These are phyloP conservation scores for Philopotamus ludificatus DNA, from an alignment of 1,140 invertebrate species.

Conservation along the genomic window DNA sequence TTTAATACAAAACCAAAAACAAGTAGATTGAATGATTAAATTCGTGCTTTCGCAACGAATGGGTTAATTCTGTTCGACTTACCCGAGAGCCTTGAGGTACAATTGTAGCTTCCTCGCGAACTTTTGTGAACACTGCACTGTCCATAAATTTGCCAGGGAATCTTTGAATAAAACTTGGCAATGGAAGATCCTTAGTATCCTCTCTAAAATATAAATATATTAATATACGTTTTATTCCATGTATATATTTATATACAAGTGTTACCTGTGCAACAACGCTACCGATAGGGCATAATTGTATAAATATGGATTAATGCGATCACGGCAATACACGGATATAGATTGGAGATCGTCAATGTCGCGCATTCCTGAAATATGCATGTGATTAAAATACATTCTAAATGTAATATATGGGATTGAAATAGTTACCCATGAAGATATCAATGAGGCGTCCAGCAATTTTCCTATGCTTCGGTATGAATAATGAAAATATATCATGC, in stretches of 20 bases:
- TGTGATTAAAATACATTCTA: neutral
- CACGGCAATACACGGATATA: conserved; percentile 67
- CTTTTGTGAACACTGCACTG: conserved; percentile 64
- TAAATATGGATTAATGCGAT: conserved; percentile 73
- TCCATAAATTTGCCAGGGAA: conserved; percentile 81
- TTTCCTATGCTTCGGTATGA: conserved; percentile 68
- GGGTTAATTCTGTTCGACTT: too few relatives aligned
- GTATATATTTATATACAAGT: neutral
- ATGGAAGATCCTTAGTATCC: conserved; percentile 69
- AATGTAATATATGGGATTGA: conserved; percentile 1
- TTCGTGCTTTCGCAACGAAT: too few relatives aligned
- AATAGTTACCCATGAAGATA: conserved; percentile 64
- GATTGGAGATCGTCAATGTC: conserved; percentile 70
- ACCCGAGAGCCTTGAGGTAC: conserved; percentile 64
- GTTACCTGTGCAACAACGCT: conserved; percentile 67
- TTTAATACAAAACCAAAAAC: too few relatives aligned
- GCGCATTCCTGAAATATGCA: conserved; percentile 59
- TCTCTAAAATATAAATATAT: conserved; percentile 45
- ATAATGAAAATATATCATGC: conserved; percentile 71
- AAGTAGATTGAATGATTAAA: too few relatives aligned
- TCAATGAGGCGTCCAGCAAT: conserved; percentile 70
- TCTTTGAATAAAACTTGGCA: conserved; percentile 69
- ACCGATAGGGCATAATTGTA: conserved; percentile 78
- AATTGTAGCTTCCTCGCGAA: conserved; percentile 67
- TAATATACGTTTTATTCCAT: neutral